A percentile compares a stretch with the other conserved stretches of the same genome.
These are phyloP conservation scores for Delichon dasypus DNA, from an alignment of 2,797 vertebrate genomes.

Conservation along the genomic window DNA sequence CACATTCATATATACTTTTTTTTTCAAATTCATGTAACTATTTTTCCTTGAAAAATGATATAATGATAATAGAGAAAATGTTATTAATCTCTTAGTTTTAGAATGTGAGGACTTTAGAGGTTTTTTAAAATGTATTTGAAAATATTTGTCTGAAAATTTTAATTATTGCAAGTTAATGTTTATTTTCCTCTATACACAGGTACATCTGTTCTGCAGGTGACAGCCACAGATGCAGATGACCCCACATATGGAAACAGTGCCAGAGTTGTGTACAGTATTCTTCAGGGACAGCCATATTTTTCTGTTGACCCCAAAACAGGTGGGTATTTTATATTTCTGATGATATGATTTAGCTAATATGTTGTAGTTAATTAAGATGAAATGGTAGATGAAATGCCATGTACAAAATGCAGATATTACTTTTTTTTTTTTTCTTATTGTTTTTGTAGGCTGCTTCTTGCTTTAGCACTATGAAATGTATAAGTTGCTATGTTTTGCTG, in stretches of 20 bases:
- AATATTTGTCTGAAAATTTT: not conserved
- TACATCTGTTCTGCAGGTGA: slow-evolving; percentile 95
- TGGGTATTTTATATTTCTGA: slow-evolving; percentile 36
- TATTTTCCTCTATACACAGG: slow-evolving; percentile 79
- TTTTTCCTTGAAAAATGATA: not conserved
- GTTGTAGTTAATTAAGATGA: not conserved
- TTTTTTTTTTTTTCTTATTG: not conserved
- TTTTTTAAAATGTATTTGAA: not conserved
- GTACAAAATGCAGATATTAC: not conserved
- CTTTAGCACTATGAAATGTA: not conserved
- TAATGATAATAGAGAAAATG: not conserved
- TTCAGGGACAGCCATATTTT: slow-evolving; percentile 98
- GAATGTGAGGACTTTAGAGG: not conserved
- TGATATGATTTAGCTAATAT: not conserved
- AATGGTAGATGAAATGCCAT: not conserved
- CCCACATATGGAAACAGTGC: slow-evolving; percentile 98
- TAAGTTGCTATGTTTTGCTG: not conserved
- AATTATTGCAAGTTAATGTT: not conserved
- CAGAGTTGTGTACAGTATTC: slow-evolving; percentile 95
- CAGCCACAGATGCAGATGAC: slow-evolving; percentile 94
- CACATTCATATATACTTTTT: fast-evolving
- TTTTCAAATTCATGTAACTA: not conserved
- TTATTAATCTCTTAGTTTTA: not conserved
- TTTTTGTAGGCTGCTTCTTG: not conserved
- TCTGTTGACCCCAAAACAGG: slow-evolving; percentile 98